Conservation (phyloP, 2,888 invertebrate species). For the Hartigia nigra region DNA sequence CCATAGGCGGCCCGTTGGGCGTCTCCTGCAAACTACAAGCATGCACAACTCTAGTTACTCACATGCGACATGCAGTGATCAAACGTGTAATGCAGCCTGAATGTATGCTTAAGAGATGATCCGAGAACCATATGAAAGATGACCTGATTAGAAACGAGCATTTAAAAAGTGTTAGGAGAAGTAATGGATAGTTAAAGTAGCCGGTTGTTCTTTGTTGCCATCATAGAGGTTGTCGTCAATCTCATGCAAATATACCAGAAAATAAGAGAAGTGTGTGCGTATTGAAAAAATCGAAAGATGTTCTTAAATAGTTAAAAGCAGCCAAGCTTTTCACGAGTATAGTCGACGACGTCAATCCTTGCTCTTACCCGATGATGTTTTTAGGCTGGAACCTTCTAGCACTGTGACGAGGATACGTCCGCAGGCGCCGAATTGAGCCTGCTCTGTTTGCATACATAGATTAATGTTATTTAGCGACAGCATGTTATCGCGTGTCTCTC, state of each 20-base stretch:
- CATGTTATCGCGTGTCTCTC: neutral
- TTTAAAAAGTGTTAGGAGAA: neutral
- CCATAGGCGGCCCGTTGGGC: constrained; percentile 61
- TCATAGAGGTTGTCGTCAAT: neutral
- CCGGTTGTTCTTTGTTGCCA: neutral
- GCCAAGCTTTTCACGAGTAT: constrained; percentile 12
- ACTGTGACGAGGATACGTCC: constrained; percentile 71
- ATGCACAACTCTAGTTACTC: constrained; percentile 38
- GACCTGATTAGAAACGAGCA: neutral
- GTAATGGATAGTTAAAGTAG: neutral
- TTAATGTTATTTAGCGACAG: neutral
- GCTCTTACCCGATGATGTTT: constrained; percentile 58
- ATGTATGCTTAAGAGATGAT: neutral
- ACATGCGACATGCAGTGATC: neutral
- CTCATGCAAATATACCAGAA: neutral
- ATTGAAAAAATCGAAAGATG: neutral
- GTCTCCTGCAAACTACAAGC: constrained; percentile 65
- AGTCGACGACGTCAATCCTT: constrained; percentile 9
- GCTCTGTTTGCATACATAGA: constrained; percentile 57
- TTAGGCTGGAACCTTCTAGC: constrained; percentile 60
- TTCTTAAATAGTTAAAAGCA: constrained; percentile 11
- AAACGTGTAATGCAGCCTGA: neutral
- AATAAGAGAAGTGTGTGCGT: neutral
- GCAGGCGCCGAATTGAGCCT: constrained; percentile 70
- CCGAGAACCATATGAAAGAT: neutral